These are phyloP conservation scores for Drosophila erecta DNA, from an alignment of 1,140 invertebrate species.

Conservation along the genomic window DNA sequence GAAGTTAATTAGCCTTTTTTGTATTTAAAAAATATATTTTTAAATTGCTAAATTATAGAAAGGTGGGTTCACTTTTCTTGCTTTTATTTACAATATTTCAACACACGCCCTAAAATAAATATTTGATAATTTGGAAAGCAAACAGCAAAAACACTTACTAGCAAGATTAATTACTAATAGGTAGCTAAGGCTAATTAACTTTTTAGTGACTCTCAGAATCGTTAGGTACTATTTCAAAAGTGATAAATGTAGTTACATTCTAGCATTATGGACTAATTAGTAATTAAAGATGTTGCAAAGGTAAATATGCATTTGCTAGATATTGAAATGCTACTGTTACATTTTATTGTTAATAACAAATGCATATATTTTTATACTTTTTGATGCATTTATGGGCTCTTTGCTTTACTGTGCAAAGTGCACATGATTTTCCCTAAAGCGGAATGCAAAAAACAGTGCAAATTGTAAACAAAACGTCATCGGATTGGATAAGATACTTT, in stretches of 20 bases:
- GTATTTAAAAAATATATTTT: too few species aligned
- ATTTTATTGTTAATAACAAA: too few species aligned
- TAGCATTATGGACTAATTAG: not conserved
- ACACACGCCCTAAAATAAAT: not conserved
- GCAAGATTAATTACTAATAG: slow-evolving; percentile 3
- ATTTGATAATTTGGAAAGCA: not conserved
- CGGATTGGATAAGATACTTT: slow-evolving; percentile 23
- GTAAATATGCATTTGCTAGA: too few species aligned
- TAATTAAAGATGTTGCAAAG: not conserved
- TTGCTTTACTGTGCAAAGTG: slow-evolving; percentile 18
- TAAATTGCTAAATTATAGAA: too few species aligned
- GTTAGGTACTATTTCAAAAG: not conserved
- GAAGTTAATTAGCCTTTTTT: not conserved
- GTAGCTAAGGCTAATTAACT: not conserved
- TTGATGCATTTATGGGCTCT: not conserved
- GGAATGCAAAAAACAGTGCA: slow-evolving; percentile 1
- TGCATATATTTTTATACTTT: too few species aligned
- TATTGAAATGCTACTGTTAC: not conserved
- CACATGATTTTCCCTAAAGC: slow-evolving; percentile 26
- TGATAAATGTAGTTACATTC: not conserved
- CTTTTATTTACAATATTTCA: not conserved
- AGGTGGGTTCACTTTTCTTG: too few species aligned
- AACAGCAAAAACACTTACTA: not conserved
- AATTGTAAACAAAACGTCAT: slow-evolving; percentile 77
- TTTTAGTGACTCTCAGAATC: not conserved